Evolutionary conservation across 2,113 vertebrate species (phyloP).

Genomic region (sheep (Ovis aries)): DNA sequence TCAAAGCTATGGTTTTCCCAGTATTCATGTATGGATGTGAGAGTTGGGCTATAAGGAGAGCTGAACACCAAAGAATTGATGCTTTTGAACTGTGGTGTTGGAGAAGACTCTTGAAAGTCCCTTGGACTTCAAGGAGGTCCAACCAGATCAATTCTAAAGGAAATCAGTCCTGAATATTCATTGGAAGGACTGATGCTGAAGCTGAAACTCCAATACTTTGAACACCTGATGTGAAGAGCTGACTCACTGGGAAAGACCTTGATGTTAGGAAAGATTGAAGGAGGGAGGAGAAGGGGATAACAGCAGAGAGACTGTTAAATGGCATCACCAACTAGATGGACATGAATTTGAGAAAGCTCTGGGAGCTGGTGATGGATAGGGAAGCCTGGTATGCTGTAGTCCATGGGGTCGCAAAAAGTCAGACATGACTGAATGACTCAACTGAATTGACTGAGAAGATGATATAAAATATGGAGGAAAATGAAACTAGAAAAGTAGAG

Average conservation of each 20-base stretch:
- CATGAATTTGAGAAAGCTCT: background rate
- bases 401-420: rapidly evolving
- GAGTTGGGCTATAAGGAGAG: background rate
- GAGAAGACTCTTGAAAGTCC: background rate
- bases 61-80: background rate
- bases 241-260: background rate
- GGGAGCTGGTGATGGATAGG: background rate
- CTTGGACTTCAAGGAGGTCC: background rate
- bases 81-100: background rate
- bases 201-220: background rate
- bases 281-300: background rate
- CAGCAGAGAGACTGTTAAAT: background rate
- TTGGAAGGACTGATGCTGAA: background rate
- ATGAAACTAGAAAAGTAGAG: background rate
- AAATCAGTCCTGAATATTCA: background rate
- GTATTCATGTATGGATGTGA: background rate
- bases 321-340: background rate
- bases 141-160: background rate
- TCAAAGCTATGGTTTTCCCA: background rate
- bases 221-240: background rate
- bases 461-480: background rate
- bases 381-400: background rate
- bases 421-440: background rate
- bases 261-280: background rate
- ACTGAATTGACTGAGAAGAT: background rate